phyloP scores from a whole-genome alignment of 2,888 invertebrate species.

The Schizaphis graminum region DNA sequence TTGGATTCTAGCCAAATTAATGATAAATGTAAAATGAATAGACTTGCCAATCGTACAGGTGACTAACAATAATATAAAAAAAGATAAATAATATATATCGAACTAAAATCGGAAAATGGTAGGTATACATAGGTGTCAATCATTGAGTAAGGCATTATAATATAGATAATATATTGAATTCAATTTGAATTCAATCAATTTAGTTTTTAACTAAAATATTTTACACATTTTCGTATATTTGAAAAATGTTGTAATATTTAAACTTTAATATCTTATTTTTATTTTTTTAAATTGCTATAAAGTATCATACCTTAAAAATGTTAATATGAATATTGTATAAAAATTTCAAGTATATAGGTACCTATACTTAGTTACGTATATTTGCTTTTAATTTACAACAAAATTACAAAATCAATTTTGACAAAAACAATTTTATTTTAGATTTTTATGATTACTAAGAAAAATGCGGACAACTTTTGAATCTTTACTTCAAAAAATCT shows the following conservation, averaged over 20 bases:
- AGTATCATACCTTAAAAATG: background rate
- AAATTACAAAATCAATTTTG: background rate
- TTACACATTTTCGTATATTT: background rate
- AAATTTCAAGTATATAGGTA: background rate
- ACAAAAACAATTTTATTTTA: background rate
- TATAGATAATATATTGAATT: background rate
- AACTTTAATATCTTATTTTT: background rate
- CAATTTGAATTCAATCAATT: background rate
- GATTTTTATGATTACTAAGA: background rate
- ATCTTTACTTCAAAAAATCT: background rate
- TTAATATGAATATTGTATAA: background rate
- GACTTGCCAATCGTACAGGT: background rate
- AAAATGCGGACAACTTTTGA: background rate
- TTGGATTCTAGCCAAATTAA: constrained; percentile 39
- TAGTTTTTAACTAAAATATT: background rate
- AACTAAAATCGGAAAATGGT: background rate
- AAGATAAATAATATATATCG: background rate
- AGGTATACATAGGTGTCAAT: background rate
- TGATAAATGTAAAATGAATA: constrained; percentile 43
- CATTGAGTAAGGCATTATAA: background rate
- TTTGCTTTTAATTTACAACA: background rate
- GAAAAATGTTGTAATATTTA: background rate
- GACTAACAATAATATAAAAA: background rate
- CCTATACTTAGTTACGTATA: too few relatives aligned
- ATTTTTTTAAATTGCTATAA: background rate